Percentiles rank a stretch among this genome's conserved stretches.
These are phyloP conservation scores for Empidonax traillii DNA, from an alignment of 2,113 vertebrate species.

Conservation along the genomic window DNA sequence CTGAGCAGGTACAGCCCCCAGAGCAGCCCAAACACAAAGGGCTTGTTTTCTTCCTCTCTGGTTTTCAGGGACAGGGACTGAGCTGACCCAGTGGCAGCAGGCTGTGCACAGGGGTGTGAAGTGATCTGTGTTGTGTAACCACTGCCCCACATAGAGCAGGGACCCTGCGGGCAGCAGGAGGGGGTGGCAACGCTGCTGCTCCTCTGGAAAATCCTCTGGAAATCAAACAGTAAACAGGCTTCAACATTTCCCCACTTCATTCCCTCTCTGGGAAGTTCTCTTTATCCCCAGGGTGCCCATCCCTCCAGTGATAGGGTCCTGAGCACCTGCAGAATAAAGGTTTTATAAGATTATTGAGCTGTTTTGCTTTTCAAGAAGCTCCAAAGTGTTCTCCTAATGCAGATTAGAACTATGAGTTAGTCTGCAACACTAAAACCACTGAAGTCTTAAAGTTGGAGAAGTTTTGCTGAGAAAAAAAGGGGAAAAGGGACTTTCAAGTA, in stretches of 20 bases:
- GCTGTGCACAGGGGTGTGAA: not conserved
- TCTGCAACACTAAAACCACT: not conserved
- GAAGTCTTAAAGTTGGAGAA: not conserved
- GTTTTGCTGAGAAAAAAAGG: not conserved
- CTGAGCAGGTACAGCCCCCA: not conserved
- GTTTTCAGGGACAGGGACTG: not conserved
- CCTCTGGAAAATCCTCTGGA: not conserved
- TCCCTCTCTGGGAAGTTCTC: not conserved
- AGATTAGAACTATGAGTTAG: not conserved
- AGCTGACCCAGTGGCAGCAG: not conserved
- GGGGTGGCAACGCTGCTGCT: not conserved
- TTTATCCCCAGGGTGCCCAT: too few relatives aligned
- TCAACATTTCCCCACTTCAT: rapidly evolving
- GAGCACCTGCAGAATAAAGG: not conserved
- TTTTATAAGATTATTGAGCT: not conserved
- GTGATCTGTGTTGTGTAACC: not conserved
- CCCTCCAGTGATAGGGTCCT: not conserved
- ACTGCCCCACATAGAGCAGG: rapidly evolving
- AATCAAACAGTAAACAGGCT: not conserved
- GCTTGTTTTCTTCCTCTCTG: not conserved
- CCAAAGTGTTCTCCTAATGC: not conserved
- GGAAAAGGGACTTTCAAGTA: not conserved
- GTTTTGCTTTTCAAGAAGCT: not conserved
- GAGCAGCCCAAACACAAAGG: not conserved
- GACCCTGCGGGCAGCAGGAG: not conserved